These are phyloP conservation scores for Callinectes sapidus DNA, from an alignment of 2,888 invertebrate species.

Conservation along the genomic window DNA sequence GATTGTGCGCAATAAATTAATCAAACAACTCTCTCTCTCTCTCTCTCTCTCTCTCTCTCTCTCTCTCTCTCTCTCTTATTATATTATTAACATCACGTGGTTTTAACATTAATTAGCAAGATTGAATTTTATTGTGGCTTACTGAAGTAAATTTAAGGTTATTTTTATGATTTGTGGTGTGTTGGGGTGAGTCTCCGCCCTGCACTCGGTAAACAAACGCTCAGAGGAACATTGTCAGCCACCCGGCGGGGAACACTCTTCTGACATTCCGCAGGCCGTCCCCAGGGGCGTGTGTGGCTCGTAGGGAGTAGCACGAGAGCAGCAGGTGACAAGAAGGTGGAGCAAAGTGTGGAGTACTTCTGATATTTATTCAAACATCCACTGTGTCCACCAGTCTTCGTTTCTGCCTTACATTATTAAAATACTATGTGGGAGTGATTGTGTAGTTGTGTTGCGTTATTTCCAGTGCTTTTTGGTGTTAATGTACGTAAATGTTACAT, in stretches of 20 bases:
- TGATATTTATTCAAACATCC: not conserved
- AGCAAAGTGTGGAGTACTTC: not conserved
- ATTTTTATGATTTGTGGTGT: not conserved
- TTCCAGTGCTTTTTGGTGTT: not conserved
- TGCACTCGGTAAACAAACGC: conserved; percentile 1
- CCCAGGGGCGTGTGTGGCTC: conserved; percentile 16
- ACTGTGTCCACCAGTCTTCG: not conserved
- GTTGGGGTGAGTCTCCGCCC: not conserved
- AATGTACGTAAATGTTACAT: not conserved
- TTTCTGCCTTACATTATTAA: not conserved
- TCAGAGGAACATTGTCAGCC: not conserved
- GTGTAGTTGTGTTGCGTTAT: not conserved
- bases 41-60: too few relatives aligned
- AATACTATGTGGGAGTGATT: too few relatives aligned
- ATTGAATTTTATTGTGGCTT: not conserved
- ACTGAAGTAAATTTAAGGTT: not conserved
- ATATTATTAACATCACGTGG: too few relatives aligned
- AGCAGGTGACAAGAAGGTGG: not conserved
- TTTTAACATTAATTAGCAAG: too few relatives aligned
- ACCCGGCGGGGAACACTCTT: not conserved
- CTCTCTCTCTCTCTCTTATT: too few relatives aligned
- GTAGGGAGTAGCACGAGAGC: not conserved
- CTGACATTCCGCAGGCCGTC: conserved; percentile 1
- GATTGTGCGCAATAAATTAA: too few relatives aligned
- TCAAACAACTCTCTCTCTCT: too few relatives aligned